Conservation (phyloP, 1,140 invertebrate species). For the Leptoteleia sp. region DNA sequence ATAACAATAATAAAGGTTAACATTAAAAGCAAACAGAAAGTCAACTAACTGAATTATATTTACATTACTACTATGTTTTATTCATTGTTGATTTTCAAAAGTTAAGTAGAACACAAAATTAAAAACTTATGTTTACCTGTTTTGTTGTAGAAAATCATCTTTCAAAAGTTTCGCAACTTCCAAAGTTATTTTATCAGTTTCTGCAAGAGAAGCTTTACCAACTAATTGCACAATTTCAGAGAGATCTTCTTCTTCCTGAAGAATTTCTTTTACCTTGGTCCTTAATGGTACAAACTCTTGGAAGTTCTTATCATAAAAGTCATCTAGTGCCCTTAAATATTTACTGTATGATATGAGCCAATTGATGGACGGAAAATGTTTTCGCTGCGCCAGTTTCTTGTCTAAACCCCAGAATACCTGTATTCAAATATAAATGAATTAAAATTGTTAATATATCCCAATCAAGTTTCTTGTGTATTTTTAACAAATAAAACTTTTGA, state of each 20-base stretch:
- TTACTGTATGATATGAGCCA: constrained; percentile 99
- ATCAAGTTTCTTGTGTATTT: too few species aligned
- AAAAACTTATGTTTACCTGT: too few species aligned
- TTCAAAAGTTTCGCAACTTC: constrained; percentile 99
- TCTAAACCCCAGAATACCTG: constrained; percentile 99
- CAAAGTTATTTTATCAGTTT: constrained; percentile 99
- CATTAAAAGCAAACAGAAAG: too few species aligned
- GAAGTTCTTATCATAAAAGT: constrained; percentile 99
- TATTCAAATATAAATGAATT: constrained; percentile 25
- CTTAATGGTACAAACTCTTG: constrained; percentile 98
- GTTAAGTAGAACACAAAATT: too few species aligned
- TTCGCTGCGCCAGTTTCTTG: constrained; percentile 99
- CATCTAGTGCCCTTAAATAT: constrained; percentile 98
- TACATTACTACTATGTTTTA: too few species aligned
- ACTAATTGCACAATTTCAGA: constrained; percentile 99
- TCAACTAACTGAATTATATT: too few species aligned
- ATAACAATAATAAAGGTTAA: constrained; percentile 84
- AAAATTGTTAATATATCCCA: too few species aligned
- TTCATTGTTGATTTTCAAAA: too few species aligned
- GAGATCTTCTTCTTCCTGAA: constrained; percentile 99
- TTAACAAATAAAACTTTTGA: too few species aligned
- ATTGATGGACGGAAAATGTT: constrained; percentile 99
- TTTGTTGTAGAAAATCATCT: constrained; percentile 99
- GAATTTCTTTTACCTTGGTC: constrained; percentile 97
- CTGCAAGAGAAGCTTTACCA: constrained; percentile 98